Conservation (phyloP, 2,888 invertebrate genomes). For the Leucoma salicis region DNA sequence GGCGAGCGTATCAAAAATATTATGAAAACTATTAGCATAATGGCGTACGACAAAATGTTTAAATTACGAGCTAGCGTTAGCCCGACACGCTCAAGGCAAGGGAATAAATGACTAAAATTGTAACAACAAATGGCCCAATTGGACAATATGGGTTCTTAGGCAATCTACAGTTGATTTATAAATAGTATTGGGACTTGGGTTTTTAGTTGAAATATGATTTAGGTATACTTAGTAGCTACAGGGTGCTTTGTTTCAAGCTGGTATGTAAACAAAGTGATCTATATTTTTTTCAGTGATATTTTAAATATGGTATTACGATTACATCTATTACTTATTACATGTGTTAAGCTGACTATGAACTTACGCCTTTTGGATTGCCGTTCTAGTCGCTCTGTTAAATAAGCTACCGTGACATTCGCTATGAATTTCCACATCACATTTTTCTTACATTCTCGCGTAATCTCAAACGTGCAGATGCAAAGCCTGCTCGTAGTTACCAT, state of each 20-base stretch:
- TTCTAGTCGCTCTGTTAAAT: too few relatives aligned
- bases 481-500: too few relatives aligned
- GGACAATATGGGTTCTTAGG: constrained; percentile 4
- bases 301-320: too few relatives aligned
- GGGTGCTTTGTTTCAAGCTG: neutral
- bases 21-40: constrained; percentile 74
- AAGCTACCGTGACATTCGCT: too few relatives aligned
- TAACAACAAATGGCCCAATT: constrained; percentile 11
- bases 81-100: constrained; percentile 42
- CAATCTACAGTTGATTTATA: constrained; percentile 9
- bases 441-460: too few relatives aligned
- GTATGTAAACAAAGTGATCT: too few relatives aligned
- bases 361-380: too few relatives aligned
- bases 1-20: constrained; percentile 71
- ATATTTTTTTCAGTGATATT: too few relatives aligned
- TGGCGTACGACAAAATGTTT: constrained; percentile 71
- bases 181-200: neutral
- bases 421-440: too few relatives aligned
- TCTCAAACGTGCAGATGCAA: too few relatives aligned
- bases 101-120: constrained; percentile 21
- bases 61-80: constrained; percentile 48
- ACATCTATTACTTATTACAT: too few relatives aligned
- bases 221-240: neutral
- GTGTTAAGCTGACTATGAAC: too few relatives aligned
- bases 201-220: neutral